phyloP scores from a whole-genome alignment of 2,888 invertebrate genomes.

The Ophion ellenae region DNA sequence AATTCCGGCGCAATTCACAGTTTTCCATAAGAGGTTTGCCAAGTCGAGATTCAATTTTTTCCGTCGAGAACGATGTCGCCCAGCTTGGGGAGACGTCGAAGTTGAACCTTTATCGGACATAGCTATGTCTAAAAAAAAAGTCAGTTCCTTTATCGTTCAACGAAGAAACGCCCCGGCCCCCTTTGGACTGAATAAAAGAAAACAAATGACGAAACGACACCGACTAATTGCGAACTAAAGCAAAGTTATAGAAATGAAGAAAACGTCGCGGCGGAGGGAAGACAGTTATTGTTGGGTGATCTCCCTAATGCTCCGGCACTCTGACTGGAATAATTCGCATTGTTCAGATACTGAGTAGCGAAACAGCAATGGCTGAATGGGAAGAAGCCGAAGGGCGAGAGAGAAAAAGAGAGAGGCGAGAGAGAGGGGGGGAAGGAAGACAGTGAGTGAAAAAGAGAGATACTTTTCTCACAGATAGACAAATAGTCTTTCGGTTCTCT shows the following conservation, averaged over 20 bases:
- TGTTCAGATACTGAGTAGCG: conserved; percentile 38
- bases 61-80: too few relatives aligned
- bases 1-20: too few relatives aligned
- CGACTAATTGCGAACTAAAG: not conserved
- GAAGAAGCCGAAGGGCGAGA: not conserved
- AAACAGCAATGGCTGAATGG: conserved; percentile 3
- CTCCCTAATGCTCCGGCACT: conserved; percentile 28
- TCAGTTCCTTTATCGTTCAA: not conserved
- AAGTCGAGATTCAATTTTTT: too few relatives aligned
- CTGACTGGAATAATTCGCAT: conserved; percentile 31
- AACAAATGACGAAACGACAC: not conserved
- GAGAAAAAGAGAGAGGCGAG: not conserved
- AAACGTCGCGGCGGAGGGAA: not conserved
- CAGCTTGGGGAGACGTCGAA: too few relatives aligned
- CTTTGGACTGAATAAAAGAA: not conserved
- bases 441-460: conserved; percentile 3
- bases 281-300: conserved; percentile 37
- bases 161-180: not conserved
- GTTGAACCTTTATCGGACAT: too few relatives aligned
- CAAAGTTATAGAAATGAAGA: conserved; percentile 3
- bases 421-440: not conserved
- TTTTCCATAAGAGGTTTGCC: too few relatives aligned
- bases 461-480: not conserved
- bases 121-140: too few relatives aligned
- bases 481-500: conserved; percentile 41